Base-by-base conservation (phyloP, 2,888 invertebrate species). In the Aromia moschata region DNA sequence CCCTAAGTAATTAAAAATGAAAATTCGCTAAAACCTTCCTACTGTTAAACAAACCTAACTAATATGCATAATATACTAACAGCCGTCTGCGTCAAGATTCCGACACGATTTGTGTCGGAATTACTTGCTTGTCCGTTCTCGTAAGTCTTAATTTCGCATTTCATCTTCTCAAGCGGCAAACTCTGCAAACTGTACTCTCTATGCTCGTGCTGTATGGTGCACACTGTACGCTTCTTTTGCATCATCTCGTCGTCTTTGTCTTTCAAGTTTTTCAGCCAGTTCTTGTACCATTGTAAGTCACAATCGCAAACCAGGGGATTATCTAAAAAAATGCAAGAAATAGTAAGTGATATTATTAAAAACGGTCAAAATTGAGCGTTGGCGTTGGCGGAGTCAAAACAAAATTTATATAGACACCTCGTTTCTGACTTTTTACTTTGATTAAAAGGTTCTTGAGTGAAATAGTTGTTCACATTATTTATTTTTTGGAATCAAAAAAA, bases 231-330 rank as follows among this genome's bases (percentile, higher is more conserved):
- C 77, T 93, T 93, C 83, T 93, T 93, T 74, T 91, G 91, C 86
- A 92, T 92, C 88, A 91, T 89, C 78, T 93, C 93, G 79, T 93
- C 93, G 74, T 93, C 93, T 63, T 91, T 89, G 79, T 92, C 91
- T 51, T 89, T 87, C 16, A 92, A 83, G 59, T 89, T 89, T 61
- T 88, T 86, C 71, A 94, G 80, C 89, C 94, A 92, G 52, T 87
- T 88, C 58, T 91, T 88, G 80, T 94, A 93, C 95, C 96, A 96
- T 47, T 89, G 87, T 68, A 96, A 83, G 72, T 94, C 92, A 77
- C 95, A 96, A 73, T 93, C 91, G 78, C 95, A 96, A 60, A 89
- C 84, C 70, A 96, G 81, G 9, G 94, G 94, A 81, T 96, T 96
- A 83, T 94, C 96, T 96, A 80, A 37, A 70, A 77, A 36, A 33